Evolutionary conservation across 2,113 vertebrate species (phyloP).

Genomic region (Nannospalax galili): DNA sequence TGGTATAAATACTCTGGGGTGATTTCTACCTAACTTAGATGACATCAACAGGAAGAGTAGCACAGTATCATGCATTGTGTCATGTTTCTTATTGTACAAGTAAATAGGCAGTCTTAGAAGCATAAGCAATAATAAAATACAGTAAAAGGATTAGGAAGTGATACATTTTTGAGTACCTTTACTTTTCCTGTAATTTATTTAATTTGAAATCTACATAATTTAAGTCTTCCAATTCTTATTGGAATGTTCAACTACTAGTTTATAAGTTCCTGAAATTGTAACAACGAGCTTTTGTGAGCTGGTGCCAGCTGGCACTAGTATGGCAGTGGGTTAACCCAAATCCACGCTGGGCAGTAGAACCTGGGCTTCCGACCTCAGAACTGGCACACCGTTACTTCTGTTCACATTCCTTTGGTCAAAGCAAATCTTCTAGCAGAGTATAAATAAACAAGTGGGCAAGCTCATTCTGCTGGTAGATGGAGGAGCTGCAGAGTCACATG

Average conservation of each 20-base stretch:
- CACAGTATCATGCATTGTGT: neutral
- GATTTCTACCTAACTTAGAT: neutral
- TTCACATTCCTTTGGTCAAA: neutral
- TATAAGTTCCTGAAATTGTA: neutral
- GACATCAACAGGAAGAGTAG: neutral
- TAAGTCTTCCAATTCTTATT: neutral
- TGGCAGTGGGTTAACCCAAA: neutral
- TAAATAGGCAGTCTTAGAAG: neutral
- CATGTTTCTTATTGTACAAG: neutral
- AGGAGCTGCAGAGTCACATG: neutral
- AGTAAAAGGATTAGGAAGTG: slow-evolving; percentile 27
- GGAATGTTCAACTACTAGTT: neutral
- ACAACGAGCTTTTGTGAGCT: neutral
- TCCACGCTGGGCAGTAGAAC: neutral
- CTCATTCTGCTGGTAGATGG: neutral
- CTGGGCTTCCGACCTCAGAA: neutral
- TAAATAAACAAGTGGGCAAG: neutral
- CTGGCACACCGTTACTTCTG: neutral
- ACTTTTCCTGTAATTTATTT: neutral
- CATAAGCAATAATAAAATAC: neutral
- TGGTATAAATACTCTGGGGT: neutral
- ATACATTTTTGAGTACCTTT: neutral
- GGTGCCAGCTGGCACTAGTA: neutral
- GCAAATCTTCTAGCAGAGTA: neutral
- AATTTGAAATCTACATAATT: neutral